Evolutionary conservation across 23 tunicate genomes (phyloP).

Genomic region (Oikopleura vanhoeffeni): DNA sequence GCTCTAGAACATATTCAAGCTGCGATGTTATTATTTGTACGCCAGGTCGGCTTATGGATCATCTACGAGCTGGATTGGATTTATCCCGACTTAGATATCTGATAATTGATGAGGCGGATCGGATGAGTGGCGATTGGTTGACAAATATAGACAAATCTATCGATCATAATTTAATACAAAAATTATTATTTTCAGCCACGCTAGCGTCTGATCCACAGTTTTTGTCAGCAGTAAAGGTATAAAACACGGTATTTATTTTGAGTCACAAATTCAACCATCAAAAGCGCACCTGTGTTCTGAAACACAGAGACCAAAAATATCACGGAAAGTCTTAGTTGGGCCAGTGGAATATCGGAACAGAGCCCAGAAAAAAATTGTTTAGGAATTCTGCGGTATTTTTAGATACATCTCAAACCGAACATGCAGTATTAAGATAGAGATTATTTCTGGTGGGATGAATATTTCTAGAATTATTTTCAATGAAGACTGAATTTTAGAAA

Average conservation of each 20-base stretch:
- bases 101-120: conserved; percentile 1
- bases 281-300: too few relatives aligned
- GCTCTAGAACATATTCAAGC: not conserved
- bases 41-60: conserved; percentile 12
- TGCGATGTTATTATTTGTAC: not conserved
- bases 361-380: too few relatives aligned
- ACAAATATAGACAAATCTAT: not conserved
- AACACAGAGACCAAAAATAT: too few relatives aligned
- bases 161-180: not conserved
- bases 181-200: not conserved
- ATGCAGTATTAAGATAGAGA: too few relatives aligned
- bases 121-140: conserved; percentile 1
- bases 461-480: too few relatives aligned
- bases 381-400: too few relatives aligned
- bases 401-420: too few relatives aligned
- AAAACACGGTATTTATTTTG: not conserved
- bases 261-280: not conserved
- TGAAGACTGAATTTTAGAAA: too few relatives aligned
- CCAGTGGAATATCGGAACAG: too few relatives aligned
- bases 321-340: too few relatives aligned
- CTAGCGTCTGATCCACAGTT: conserved; percentile 3
- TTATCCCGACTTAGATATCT: not conserved
- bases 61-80: not conserved
- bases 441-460: too few relatives aligned
- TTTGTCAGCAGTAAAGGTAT: not conserved